Evolutionary conservation across 2,888 invertebrate genomes (phyloP), one percentile per base, ranked within the genome.

Genomic region (Drosophila borealis): DNA sequence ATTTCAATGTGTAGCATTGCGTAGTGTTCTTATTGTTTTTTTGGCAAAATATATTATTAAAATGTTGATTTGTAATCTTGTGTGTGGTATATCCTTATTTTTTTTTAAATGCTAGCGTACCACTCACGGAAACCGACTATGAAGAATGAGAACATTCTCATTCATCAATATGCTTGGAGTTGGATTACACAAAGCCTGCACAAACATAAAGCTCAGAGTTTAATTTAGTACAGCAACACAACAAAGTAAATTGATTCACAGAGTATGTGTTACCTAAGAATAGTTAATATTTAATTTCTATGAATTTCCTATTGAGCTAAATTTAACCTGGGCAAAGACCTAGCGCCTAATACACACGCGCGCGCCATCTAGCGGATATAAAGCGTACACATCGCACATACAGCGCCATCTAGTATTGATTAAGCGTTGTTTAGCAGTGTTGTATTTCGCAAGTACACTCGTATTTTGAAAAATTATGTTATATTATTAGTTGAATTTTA

Each of bases 31-130:
- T 78, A 57, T 78, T 69, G 70, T 70, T 64, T 68, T 55, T 48
- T 57, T 62, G 42, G 44, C 41, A 60, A 37, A 76, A 67, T 78
- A 77, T 65, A 77, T 68, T 64, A 68, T 71, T 50, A 59, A 73
- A 54, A 68, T 76, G 76, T 76, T 76, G 64, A 48, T 72, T 68
- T 74, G 42, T 46, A 59, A 54, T 21, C 8, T 10, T 57, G 11
- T 4, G 37, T 41, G 13, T 13, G 17, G 5, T 37, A 2, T 25
- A 19, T 17, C 6, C 13, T 14, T 37, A 44, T 13, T n/a, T n/a
- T n/a, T n/a, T n/a, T n/a, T n/a, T 17, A 11, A 51, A 21, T 13
- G 2, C 13, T 39, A 4, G 13, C 10, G 13, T 36, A 13, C 10
- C 13, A 36, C 13, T 36, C 36, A 36, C 29, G 29, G 13, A 4